Evolutionary conservation across 2,797 vertebrate species (phyloP), one percentile per base, ranked within the genome.

Genomic region (Peromyscus aztecus): DNA sequence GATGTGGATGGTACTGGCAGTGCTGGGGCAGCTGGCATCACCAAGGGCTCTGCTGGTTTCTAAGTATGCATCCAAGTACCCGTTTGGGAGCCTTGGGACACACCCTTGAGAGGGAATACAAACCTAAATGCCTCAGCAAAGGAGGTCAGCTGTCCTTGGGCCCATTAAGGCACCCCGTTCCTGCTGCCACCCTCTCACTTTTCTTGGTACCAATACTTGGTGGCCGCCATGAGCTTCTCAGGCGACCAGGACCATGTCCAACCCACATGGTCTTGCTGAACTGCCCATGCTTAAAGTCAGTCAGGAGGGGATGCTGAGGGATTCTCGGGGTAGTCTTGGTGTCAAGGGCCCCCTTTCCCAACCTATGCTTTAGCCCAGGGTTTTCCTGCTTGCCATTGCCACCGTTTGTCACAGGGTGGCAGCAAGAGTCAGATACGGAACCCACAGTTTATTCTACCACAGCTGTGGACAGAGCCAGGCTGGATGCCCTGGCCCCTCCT

Each of bases 401-500:
- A 67, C 63, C 73, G 96, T 89, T 97, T 73, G 98, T 98, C 99
- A 98, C 99, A 98, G 98, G 98, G 98, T 99, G 99, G 99, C 99
- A 99, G 99, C 98, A 99, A 98, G 98, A 98, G 98, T 98, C 98
- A 98, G 98, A 99, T 17, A 23, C 94, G 94, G 89, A 92, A 92
- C 92, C 96, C 86, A 80, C 0, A 49, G 46, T 84, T 23, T n/a
- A 93, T 75, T 94, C 63, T 40, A 11, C 29, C 52, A 52, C 12
- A 43, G 86, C 43, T 40, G 2, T 21, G 57, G 96, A 80, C 82
- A 24, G 73, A 95, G 82, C 82, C 0, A 0, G 82, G n/a, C n/a
- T 73, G 91, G 89, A 75, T 6, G 13, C 59, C 4, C 10, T 0
- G 31, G 21, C 61, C 61, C 37, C 24, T 95, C 65, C 49, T 90